Percentiles rank a stretch among this genome's conserved stretches.
phyloP scores from a whole-genome alignment of 2,113 vertebrate genomes.

The Hypomesus transpacificus region DNA sequence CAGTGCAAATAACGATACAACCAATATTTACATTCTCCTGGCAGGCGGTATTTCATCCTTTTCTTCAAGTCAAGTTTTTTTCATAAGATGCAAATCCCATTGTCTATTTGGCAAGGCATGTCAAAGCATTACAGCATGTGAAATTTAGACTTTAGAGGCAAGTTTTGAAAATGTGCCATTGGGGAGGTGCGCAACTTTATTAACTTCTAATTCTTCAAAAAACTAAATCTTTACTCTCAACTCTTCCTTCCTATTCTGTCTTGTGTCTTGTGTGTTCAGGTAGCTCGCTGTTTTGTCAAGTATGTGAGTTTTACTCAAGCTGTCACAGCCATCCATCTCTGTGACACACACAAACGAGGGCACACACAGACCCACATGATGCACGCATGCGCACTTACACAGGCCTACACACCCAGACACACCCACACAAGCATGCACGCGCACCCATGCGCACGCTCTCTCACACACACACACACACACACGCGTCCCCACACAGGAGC shows the following conservation, averaged over 20 bases:
- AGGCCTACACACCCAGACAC: not conserved
- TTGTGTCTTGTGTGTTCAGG: slow-evolving; percentile 32
- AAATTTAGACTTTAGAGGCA: too few relatives aligned
- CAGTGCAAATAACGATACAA: too few relatives aligned
- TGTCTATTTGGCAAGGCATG: too few relatives aligned
- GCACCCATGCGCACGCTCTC: not conserved
- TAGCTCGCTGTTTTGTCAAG: not conserved
- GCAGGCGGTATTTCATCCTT: too few relatives aligned
- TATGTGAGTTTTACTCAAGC: slow-evolving; percentile 41
- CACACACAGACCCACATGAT: not conserved
- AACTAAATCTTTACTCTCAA: too few relatives aligned
- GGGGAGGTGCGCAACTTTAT: too few relatives aligned
- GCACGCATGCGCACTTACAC: not conserved
- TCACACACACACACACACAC: not conserved
- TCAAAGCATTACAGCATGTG: too few relatives aligned
- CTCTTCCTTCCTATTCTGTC: slow-evolving; percentile 22
- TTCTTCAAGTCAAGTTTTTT: too few relatives aligned
- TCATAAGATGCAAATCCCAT: too few relatives aligned
- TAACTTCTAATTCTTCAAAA: too few relatives aligned
- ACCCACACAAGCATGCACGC: not conserved
- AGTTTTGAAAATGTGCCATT: too few relatives aligned
- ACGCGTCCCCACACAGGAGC: not conserved
- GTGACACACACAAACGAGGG: not conserved
- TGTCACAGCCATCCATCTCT: slow-evolving; percentile 36
- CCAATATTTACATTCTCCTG: too few relatives aligned